Evolutionary conservation across 2,113 vertebrate species (phyloP), one percentile per base, ranked within the genome.

Genomic region (Pollachius pollachius): DNA sequence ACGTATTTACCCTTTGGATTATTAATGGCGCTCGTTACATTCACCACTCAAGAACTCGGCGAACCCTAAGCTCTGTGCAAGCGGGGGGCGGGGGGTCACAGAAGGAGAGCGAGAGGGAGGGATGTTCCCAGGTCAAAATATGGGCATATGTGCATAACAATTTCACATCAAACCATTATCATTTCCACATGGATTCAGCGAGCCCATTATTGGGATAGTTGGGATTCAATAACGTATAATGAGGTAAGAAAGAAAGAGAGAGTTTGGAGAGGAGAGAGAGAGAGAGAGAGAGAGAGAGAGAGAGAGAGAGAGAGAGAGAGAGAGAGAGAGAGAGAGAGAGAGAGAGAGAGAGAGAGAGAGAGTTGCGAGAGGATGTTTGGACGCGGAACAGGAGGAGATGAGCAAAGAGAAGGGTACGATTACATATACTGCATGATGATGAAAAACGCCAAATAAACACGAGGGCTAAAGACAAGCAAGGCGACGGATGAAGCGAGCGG

Each of bases 21-120:
- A 87, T 82, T 82, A 87, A 88, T 87, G 72, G 34, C 16, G 68
- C 23, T 82, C 77, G 82, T 89, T 85, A 85, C 68, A 80, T 73
- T 34, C 70, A 72, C 25, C 54, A 65, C n/a, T 34, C 4, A 21
- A 63, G 12, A 74, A 81, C 64, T 83, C 69, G 52, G 73, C 68
- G 58, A 66, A 74, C 61, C 41, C 78, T 69, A 13, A 79, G 82
- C 73, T 76, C 61, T 70, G 84, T 84, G 80, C 69, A 27, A 57
- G 64, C 0, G 0, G 75, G 62, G 71, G 75, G 72, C 23, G 41
- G 41, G 12, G 41, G 41, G 41, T 8, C 6, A 41, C 6, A 41
- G 37, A 41, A 11, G 11, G 37, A 41, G 37, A 41, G 37, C 5
- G 37, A 41, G 37, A 41, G 37, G 73, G 73, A 83, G 78, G 88